Conservation (phyloP, 2,797 vertebrate species). For the Scarus forsteni region DNA sequence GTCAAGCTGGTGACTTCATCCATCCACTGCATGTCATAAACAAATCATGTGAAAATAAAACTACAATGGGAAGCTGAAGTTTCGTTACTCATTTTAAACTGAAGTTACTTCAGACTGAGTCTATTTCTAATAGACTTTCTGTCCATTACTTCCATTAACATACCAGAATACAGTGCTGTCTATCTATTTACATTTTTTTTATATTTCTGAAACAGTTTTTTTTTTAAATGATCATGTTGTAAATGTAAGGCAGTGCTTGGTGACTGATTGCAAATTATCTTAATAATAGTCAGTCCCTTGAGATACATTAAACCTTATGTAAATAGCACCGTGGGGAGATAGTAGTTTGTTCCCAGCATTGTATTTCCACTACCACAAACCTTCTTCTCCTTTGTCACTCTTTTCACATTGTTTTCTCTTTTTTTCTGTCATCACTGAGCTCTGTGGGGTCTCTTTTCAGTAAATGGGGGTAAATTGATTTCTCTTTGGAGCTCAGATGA, state of each 20-base stretch:
- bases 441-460: too few relatives aligned
- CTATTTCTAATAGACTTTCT: constrained; percentile 29
- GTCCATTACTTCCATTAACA: constrained; percentile 21
- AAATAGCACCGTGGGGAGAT: constrained; percentile 40
- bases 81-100: constrained; percentile 50
- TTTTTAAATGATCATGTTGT: too few relatives aligned
- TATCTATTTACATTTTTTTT: too few relatives aligned
- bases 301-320: constrained; percentile 30
- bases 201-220: too few relatives aligned
- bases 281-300: constrained; percentile 49
- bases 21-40: constrained; percentile 29
- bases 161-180: not conserved
- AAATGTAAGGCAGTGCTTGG: constrained; percentile 9
- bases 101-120: constrained; percentile 52
- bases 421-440: not conserved
- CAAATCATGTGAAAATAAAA: constrained; percentile 21
- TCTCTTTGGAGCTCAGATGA: too few relatives aligned
- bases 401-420: not conserved
- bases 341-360: constrained; percentile 12
- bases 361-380: not conserved
- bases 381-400: not conserved
- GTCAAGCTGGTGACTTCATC: constrained; percentile 26
- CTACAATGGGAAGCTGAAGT: not conserved
- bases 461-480: too few relatives aligned
- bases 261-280: constrained; percentile 56